phyloP scores from a whole-genome alignment of 2,797 vertebrate species.

The Myotis myotis region DNA sequence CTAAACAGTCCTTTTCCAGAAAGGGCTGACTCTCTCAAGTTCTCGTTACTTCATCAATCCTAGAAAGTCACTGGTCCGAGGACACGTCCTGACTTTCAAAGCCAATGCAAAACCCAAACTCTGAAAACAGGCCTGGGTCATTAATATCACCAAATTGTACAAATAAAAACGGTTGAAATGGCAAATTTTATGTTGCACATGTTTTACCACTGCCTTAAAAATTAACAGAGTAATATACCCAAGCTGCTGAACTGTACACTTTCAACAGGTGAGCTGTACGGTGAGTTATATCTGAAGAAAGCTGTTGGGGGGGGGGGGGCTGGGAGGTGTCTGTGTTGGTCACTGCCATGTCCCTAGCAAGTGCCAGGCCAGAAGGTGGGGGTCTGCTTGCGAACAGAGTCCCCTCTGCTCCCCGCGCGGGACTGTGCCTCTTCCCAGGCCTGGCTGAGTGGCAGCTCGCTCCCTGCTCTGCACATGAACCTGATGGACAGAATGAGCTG shows the following conservation, averaged over 20 bases:
- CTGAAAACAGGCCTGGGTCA: background rate
- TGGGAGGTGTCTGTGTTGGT: accelerated
- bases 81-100: background rate
- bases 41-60: background rate
- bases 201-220: background rate
- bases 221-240: background rate
- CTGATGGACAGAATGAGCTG: background rate
- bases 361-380: background rate
- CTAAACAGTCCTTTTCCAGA: background rate
- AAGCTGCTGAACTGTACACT: background rate
- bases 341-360: accelerated
- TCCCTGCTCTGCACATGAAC: background rate
- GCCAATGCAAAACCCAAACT: background rate
- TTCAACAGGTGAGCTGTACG: background rate
- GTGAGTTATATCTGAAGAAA: background rate
- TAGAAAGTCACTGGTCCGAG: background rate
- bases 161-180: background rate
- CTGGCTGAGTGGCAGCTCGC: background rate
- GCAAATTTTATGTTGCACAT: background rate
- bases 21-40: background rate
- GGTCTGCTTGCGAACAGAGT: background rate
- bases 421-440: background rate
- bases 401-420: too few species aligned
- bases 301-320: too few species aligned
- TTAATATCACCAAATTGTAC: background rate